Base-by-base conservation (phyloP, 2,888 invertebrate species). In the Dyspetes luteomarginatus region DNA sequence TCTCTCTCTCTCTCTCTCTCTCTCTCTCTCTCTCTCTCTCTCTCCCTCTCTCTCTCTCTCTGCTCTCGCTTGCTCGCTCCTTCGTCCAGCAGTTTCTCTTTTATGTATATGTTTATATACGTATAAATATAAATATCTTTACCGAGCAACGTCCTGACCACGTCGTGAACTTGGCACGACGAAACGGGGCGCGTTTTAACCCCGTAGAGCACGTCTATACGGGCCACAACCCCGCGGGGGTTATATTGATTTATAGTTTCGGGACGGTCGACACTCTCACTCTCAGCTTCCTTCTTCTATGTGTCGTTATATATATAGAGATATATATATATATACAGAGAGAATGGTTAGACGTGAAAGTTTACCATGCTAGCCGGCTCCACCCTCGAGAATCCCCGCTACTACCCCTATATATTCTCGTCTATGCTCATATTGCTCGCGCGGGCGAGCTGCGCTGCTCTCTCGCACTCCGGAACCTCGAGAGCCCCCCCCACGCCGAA, bases 231-330 rank as follows among this genome's bases (percentile, higher is more conserved):
- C 50, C 81, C 77, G 64, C 68, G 50, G 76, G 68, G 77, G 72
- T 81, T 62, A 73, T 81, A 81, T 81, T 81, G 81, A 81, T 81
- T 81, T 77, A 81, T 77, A 68, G 81, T 77, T 81, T 72, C 72
- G 62, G 72, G 68, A 72, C 74, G 69, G 67, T 65, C 73, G 73
- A 82, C 48, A 65, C 72, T 62, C 41, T 41, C 58, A 68, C 52
- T 30, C 76, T 69, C 76, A 48, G 74, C 56, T 58, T 36, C 45
- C 56, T 36, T 62, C 24, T 19, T 77, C 77, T 76, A 77, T 81
- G 30, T 60, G 36, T 12, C 22, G 22, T 67, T 28, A 26, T 28
- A 24, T 56, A 15, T 30, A 50, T 15, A 50, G 5, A n/a, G 19
- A 19, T 41, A 28, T 56, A 56, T 67, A 67, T 43, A 43, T 9